These are phyloP conservation scores for Oenanthe melanoleuca DNA, from an alignment of 2,113 vertebrate species.

Conservation along the genomic window DNA sequence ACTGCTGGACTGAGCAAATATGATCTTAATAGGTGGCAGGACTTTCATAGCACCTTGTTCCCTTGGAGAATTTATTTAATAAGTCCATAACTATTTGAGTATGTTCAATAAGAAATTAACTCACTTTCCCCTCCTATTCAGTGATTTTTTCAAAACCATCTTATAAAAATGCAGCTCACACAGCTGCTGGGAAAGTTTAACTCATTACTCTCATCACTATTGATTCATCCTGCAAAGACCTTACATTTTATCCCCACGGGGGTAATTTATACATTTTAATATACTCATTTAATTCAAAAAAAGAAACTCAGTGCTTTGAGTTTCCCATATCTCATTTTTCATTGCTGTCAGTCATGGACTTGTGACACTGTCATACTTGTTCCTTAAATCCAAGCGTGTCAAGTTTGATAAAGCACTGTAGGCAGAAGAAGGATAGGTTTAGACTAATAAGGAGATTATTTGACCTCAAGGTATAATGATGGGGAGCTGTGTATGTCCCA, in stretches of 20 bases:
- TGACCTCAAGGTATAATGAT: neutral
- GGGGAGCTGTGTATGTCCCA: neutral
- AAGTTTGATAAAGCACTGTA: neutral
- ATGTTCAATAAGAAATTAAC: neutral
- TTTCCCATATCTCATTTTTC: neutral
- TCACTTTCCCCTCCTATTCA: neutral
- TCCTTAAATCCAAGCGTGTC: neutral
- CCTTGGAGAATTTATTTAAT: neutral
- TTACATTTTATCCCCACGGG: neutral
- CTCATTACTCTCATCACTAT: neutral
- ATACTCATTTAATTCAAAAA: neutral
- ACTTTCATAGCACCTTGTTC: neutral
- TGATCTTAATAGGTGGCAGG: neutral
- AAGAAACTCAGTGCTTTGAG: neutral
- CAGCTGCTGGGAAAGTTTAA: neutral
- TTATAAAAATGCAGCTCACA: constrained; percentile 20
- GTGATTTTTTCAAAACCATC: neutral
- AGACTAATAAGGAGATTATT: neutral
- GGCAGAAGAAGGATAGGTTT: neutral
- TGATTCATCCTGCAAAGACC: constrained; percentile 8
- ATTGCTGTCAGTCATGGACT: neutral
- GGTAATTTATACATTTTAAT: constrained; percentile 26
- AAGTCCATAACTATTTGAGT: neutral
- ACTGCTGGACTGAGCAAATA: neutral
- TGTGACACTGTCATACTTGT: neutral